Percentiles rank a stretch among this genome's conserved stretches.
Conservation (phyloP, 2,113 vertebrate genomes). For the Ascaphus truei region DNA sequence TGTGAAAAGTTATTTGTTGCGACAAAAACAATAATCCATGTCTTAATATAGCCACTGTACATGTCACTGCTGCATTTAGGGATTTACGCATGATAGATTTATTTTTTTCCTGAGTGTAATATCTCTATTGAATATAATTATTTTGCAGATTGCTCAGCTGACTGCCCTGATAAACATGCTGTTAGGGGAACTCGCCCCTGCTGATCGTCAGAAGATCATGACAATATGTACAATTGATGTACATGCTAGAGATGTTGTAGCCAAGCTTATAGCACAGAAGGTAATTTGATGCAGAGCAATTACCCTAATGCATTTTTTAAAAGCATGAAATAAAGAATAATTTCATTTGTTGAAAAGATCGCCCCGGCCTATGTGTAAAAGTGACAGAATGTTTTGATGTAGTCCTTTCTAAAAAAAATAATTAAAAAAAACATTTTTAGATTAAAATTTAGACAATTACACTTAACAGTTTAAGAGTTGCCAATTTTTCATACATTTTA, state of each 20-base stretch:
- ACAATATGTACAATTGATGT: constrained; percentile 83
- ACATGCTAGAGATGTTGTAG: constrained; percentile 76
- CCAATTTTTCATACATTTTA: constrained; percentile 59
- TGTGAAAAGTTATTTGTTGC: constrained; percentile 66
- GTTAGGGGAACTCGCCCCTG: constrained; percentile 77
- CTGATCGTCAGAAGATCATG: constrained; percentile 87
- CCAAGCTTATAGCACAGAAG: constrained; percentile 78
- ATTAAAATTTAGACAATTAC: constrained; percentile 65
- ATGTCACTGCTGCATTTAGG: constrained; percentile 66
- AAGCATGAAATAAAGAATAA: constrained; percentile 80
- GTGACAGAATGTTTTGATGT: constrained; percentile 93
- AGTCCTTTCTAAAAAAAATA: constrained; percentile 61
- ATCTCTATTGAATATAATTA: constrained; percentile 80
- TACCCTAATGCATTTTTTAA: constrained; percentile 97
- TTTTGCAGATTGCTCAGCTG: constrained; percentile 88
- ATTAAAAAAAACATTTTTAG: constrained; percentile 34
- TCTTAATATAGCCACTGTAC: constrained; percentile 45
- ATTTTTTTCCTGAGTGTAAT: constrained; percentile 57
- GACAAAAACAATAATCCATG: constrained; percentile 69
- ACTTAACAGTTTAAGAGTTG: constrained; percentile 69
- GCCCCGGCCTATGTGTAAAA: constrained; percentile 72
- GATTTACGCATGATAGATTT: constrained; percentile 66
- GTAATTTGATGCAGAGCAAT: constrained; percentile 90
- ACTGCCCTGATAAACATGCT: constrained; percentile 89
- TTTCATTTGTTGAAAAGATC: constrained; percentile 80